A percentile compares a stretch with the other conserved stretches of the same genome.
Evolutionary conservation across 2,888 invertebrate species (phyloP).

Genomic region (Diloba caeruleocephala): DNA sequence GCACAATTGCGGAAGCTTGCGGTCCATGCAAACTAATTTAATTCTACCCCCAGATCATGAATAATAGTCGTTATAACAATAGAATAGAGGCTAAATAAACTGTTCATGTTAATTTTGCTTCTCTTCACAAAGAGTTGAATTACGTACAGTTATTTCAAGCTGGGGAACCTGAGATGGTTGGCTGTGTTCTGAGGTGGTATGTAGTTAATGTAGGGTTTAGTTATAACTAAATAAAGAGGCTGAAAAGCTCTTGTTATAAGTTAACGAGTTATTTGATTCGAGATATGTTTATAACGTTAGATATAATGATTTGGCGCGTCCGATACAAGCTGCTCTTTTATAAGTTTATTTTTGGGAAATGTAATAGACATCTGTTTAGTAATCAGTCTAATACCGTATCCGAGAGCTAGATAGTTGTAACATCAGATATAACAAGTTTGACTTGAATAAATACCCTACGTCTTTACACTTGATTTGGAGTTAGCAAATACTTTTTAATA

Average conservation of each 20-base stretch:
- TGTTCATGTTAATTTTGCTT: slow-evolving; percentile 46
- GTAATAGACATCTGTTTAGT: too few species aligned
- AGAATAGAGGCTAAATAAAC: slow-evolving; percentile 49
- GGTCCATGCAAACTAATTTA: slow-evolving; percentile 56
- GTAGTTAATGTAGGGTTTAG: slow-evolving; percentile 14
- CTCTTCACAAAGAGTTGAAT: slow-evolving; percentile 61
- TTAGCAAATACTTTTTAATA: slow-evolving; percentile 5
- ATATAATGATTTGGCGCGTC: too few species aligned
- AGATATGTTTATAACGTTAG: not conserved
- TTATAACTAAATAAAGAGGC: slow-evolving; percentile 3
- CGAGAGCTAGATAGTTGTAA: too few species aligned
- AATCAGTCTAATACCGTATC: too few species aligned
- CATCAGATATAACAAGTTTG: not conserved
- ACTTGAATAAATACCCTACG: slow-evolving; percentile 5
- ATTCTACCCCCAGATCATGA: slow-evolving; percentile 9
- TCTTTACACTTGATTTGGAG: not conserved
- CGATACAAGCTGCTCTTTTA: too few species aligned
- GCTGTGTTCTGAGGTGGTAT: slow-evolving; percentile 34
- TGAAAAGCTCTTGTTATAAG: not conserved
- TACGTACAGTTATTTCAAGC: slow-evolving; percentile 67
- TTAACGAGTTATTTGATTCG: not conserved
- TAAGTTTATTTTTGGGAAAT: too few species aligned
- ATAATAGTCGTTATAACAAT: slow-evolving; percentile 49
- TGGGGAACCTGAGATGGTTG: slow-evolving; percentile 62
- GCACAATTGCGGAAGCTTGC: slow-evolving; percentile 71